Evolutionary conservation across 2,888 invertebrate genomes (phyloP), one percentile per base, ranked within the genome.

Genomic region (Rhagium mordax): DNA sequence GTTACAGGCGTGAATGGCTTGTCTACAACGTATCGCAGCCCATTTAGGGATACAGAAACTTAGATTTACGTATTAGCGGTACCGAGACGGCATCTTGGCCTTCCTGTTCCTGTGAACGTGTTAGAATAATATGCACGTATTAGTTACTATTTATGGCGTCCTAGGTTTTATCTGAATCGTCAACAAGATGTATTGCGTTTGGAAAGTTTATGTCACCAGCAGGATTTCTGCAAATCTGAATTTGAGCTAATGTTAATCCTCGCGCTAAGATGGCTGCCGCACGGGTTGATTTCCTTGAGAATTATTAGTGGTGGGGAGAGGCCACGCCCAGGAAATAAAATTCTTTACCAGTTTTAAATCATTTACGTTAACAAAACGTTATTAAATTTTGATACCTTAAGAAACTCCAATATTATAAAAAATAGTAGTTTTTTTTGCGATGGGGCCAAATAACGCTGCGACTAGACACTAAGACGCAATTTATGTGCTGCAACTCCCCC

Each of bases 1-100:
- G 81, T 83, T 83, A 83, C 81, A 75, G 74, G 72, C 76, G 79
- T 72, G 79, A 81, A 81, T 79, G 75, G 78, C 79, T 79, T 81
- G 81, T 82, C 81, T 81, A 64, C 57, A 47, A 65, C 70, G 74
- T 76, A 76, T 76, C 76, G 74, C 62, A 67, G 72, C 67, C 71
- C 76, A 72, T 74, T 70, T 70, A 70, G 72, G 74, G 74, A 71
- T 73, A 60, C 67, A 72, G 71, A 71, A 73, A 71, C 73, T 65
- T 24, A 65, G 74, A 74, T 72, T 76, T 74, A 65, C 65, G 53
- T 65, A 65, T 65, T 41, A 20, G 53, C 16, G 18, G 27, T 33
- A 47, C 16, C 18, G 29, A 29, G 10, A 8, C 16, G 29, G 7
- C 7, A 16, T 16, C n/a, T 13, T 8, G 7, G 59, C 16, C 29